Conservation (phyloP, 1,140 invertebrate species). For the Globodera rostochiensis region DNA sequence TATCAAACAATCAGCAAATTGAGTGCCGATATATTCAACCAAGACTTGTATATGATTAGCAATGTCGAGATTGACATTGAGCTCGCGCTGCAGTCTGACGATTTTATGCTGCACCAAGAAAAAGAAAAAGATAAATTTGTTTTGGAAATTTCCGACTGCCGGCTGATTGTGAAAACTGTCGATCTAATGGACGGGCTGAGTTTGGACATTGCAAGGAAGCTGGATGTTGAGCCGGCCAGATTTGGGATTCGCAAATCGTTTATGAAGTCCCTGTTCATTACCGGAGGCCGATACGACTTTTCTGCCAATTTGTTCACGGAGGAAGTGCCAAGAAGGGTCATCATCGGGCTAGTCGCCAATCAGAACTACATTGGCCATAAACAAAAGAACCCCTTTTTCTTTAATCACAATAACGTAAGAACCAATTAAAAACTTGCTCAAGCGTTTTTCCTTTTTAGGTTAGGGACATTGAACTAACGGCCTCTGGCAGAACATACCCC, state of each 20-base stretch:
- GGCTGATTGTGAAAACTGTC: constrained; percentile 18
- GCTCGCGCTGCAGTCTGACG: not conserved
- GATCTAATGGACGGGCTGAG: constrained; percentile 30
- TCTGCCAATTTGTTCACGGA: constrained; percentile 34
- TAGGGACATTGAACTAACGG: constrained; percentile 27
- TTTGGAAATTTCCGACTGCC: not conserved
- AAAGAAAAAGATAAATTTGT: not conserved
- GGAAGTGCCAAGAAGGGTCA: constrained; percentile 22
- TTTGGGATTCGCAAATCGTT: constrained; percentile 34
- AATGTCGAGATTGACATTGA: constrained; percentile 20
- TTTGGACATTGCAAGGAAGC: constrained; percentile 15
- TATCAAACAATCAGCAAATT: constrained; percentile 8
- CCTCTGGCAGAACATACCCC: constrained; percentile 4
- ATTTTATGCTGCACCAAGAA: not conserved
- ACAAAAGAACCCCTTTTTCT: constrained; percentile 19
- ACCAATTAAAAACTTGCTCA: no score
- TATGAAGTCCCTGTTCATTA: constrained; percentile 27
- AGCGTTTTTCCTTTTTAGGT: no score
- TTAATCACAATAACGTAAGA: constrained; percentile 25
- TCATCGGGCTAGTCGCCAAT: constrained; percentile 20
- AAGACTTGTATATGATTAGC: constrained; percentile 8
- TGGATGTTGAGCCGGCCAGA: not conserved
- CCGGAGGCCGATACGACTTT: constrained; percentile 6
- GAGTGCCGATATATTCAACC: constrained; percentile 15
- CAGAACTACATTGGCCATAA: constrained; percentile 4